These are phyloP conservation scores for Poecile montanus DNA, from an alignment of 2,797 vertebrate species.

Conservation along the genomic window DNA sequence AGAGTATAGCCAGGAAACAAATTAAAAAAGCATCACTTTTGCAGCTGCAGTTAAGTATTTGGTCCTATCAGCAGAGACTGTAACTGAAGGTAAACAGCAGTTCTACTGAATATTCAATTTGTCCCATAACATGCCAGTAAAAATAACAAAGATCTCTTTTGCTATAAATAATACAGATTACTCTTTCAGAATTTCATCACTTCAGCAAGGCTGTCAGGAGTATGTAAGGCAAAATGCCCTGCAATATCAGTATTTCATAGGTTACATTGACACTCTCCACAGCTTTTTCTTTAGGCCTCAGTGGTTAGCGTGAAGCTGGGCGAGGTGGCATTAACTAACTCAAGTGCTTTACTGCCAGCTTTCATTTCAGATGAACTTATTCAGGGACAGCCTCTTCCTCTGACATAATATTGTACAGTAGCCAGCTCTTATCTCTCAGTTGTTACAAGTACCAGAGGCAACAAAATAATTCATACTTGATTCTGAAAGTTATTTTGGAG, in stretches of 20 bases:
- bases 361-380: neutral
- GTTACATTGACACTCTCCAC: slow-evolving; percentile 20
- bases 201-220: neutral
- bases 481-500: neutral
- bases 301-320: neutral
- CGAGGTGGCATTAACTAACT: neutral
- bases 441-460: neutral
- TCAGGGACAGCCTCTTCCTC: neutral
- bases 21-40: neutral
- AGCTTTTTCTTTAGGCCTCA: slow-evolving; percentile 48
- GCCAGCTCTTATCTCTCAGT: neutral
- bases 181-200: slow-evolving; percentile 28
- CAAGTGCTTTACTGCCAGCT: neutral
- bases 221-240: neutral
- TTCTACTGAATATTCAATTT: slow-evolving; percentile 49
- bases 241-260: neutral
- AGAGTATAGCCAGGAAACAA: neutral
- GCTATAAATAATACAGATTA: slow-evolving; percentile 51
- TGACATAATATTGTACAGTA: neutral
- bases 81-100: slow-evolving; percentile 51
- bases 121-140: neutral
- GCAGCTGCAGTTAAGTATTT: neutral
- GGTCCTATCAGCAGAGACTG: neutral
- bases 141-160: slow-evolving; percentile 41
- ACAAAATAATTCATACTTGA: neutral